Conservation (phyloP, 2,113 vertebrate genomes). For the Marcusenius ussheri region DNA sequence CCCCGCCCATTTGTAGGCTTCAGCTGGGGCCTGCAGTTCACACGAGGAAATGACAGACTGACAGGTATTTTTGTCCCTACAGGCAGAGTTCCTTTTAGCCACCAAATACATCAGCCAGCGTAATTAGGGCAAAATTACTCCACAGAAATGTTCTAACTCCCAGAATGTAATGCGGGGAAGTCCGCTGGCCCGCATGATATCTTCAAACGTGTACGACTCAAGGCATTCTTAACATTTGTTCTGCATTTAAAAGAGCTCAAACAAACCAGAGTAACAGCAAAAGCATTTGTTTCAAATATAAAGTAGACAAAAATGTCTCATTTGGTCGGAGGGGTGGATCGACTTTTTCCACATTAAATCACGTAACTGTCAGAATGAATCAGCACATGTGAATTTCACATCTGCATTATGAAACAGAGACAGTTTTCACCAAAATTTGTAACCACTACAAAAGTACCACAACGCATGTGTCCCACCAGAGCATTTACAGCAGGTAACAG, state of each 20-base stretch:
- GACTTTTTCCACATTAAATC: conserved; percentile 22
- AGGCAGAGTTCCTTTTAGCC: background rate
- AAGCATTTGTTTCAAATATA: conserved; percentile 19
- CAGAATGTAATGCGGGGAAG: background rate
- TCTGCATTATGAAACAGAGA: background rate
- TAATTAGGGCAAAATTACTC: conserved; percentile 33
- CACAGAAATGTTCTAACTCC: conserved; percentile 17
- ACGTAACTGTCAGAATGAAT: background rate
- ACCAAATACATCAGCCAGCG: conserved; percentile 18
- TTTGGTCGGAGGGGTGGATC: background rate
- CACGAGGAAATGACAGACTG: conserved; percentile 10
- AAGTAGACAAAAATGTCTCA: conserved; percentile 16
- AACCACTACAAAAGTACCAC: background rate
- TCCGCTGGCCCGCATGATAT: background rate
- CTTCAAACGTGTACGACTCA: background rate
- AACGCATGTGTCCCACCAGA: background rate
- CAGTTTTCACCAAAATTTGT: background rate
- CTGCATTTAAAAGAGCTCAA: conserved; percentile 13
- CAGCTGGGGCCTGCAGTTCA: conserved; percentile 4
- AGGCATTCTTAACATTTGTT: conserved; percentile 12
- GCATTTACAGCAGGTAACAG: background rate
- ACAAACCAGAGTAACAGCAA: conserved; percentile 1
- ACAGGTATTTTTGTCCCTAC: background rate
- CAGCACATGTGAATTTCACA: conserved; percentile 4
- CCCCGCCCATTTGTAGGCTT: background rate